Conservation (phyloP, 2,797 vertebrate genomes). For the Chaunax sp. region DNA sequence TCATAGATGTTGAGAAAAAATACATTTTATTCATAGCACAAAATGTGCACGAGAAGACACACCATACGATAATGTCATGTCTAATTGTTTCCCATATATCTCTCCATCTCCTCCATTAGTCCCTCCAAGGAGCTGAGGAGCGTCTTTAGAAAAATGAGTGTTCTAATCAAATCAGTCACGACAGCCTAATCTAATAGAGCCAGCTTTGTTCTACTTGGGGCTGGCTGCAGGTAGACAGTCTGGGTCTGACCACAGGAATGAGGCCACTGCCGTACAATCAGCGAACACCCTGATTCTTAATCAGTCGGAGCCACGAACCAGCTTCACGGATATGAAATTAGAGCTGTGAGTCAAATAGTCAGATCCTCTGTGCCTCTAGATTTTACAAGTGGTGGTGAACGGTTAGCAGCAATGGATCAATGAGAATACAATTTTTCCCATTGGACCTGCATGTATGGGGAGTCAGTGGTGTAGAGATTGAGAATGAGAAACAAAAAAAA, state of each 20-base stretch:
- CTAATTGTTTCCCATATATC: conserved; percentile 68
- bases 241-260: conserved; percentile 58
- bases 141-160: conserved; percentile 75
- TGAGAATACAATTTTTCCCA: conserved; percentile 36
- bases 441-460: neutral
- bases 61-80: conserved; percentile 39
- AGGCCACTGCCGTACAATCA: conserved; percentile 37
- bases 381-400: conserved; percentile 14
- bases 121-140: conserved; percentile 68
- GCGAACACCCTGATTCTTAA: conserved; percentile 34
- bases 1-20: neutral
- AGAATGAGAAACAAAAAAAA: neutral
- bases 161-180: conserved; percentile 76
- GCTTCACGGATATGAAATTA: conserved; percentile 25
- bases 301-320: conserved; percentile 49
- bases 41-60: conserved; percentile 3
- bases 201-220: conserved; percentile 41
- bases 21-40: no score
- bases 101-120: conserved; percentile 77
- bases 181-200: conserved; percentile 75
- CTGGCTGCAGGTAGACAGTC: conserved; percentile 55
- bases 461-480: conserved; percentile 1
- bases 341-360: conserved; percentile 18
- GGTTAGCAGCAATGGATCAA: conserved; percentile 15
- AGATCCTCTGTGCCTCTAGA: neutral